Evolutionary conservation across 1,140 invertebrate species (phyloP).

Genomic region (Neodiprion lecontei): DNA sequence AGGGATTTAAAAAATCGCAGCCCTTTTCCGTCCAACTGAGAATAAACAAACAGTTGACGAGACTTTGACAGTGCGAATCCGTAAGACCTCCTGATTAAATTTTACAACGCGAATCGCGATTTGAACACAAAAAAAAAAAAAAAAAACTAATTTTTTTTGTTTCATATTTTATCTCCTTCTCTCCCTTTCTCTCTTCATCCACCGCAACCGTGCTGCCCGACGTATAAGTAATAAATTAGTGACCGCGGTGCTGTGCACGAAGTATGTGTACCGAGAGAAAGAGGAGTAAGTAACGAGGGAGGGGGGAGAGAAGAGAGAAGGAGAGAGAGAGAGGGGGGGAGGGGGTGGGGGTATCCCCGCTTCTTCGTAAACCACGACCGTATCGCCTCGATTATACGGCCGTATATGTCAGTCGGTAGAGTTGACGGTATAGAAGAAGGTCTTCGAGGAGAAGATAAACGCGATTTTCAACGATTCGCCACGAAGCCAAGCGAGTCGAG

Average conservation of each 20-base stretch:
- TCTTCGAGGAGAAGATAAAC: background rate
- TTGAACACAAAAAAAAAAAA: background rate
- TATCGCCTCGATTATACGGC: constrained; percentile 29
- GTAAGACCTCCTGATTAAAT: background rate
- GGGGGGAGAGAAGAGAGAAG: background rate
- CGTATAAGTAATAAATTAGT: too few species aligned
- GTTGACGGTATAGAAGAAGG: constrained; percentile 14
- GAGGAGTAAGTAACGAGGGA: background rate
- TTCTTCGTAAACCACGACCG: constrained; percentile 13
- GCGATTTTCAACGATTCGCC: too few species aligned
- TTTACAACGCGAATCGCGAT: background rate
- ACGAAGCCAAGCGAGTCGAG: too few species aligned
- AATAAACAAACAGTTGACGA: too few species aligned
- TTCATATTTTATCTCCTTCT: background rate
- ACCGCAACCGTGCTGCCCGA: too few species aligned
- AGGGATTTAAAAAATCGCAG: too few species aligned
- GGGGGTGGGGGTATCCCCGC: background rate
- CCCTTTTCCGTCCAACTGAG: too few species aligned
- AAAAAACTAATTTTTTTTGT: background rate
- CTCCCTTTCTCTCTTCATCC: too few species aligned
- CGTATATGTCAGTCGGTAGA: constrained; percentile 24
- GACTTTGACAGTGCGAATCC: too few species aligned
- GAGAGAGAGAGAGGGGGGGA: too few species aligned
- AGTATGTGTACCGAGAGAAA: background rate
- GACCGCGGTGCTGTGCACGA: background rate